Base-by-base conservation (phyloP, 2,113 vertebrate genomes). In the Pedionomus torquatus region DNA sequence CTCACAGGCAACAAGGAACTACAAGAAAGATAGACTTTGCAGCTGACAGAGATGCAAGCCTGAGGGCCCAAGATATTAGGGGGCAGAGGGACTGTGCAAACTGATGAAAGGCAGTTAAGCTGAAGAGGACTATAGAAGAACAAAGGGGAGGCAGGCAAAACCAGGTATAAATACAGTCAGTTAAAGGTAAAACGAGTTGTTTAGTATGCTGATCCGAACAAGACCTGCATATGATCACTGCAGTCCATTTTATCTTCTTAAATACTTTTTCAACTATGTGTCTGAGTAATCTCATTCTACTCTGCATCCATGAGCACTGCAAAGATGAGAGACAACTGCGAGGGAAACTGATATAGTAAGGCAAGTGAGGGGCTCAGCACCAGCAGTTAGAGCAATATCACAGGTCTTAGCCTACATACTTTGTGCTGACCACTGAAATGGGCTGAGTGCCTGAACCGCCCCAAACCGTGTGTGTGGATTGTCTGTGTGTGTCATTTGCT, bases 381-480 rank as follows among this genome's bases (percentile, higher is more conserved):
- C 25, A 84, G 9, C 16, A 55, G 12, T 17, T 77, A 28, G 6
- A 84, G 49, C 11, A 65, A 15, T 37, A 69, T 13, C 15, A n/a
- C 3, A 2, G 5, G 5, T n/a, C 12, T 1, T 1, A 31, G 6
- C 5, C 31, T 9, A 9, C 5, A 2, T 35, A 13, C 7, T 49
- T 63, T 13, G 6, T 60, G 25, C 19, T 1, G 0, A 13, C 11
- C 9, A 1, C 51, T 33, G 51, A 13, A 52, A 35, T 15, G 15
- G 46, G 2, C 8, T 52, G 13, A 61, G 15, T 23, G 6, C 25
- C 64, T 44, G 2, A 44, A 48, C 13, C 4, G 0, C 10, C 17
- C 13, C 31, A 66, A 2, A 35, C 0, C 0, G 1, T 7, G 3
- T 17, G 9, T 9, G 19, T 2, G 23, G 3, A 10, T n/a, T 25